These are phyloP conservation scores for Paragorgia papillata DNA, from an alignment of 92 coral and sea anemone genomes.

Conservation along the genomic window DNA sequence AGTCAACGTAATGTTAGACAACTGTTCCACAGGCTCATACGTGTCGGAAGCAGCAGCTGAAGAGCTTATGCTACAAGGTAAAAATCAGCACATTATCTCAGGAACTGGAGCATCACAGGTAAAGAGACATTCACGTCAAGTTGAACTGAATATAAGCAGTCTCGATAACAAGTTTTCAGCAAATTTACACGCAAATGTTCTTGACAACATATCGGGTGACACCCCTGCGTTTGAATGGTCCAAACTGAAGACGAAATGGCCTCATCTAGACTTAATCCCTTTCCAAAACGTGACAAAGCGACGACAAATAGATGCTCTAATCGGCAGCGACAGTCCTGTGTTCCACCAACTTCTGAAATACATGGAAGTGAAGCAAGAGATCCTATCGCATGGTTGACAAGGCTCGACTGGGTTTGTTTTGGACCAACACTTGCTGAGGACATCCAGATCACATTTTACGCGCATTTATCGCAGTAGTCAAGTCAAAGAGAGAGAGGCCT, in stretches of 20 bases:
- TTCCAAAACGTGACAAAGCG: slow-evolving; percentile 25
- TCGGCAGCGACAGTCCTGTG: slow-evolving; percentile 11
- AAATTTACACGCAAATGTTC: too few species aligned
- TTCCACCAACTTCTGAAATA: background rate
- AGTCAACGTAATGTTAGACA: too few species aligned
- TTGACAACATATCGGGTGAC: too few species aligned
- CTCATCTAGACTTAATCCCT: slow-evolving; percentile 22
- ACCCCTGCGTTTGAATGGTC: slow-evolving; percentile 18
- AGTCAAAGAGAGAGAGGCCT: background rate
- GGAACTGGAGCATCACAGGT: too few species aligned
- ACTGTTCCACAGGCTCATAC: too few species aligned
- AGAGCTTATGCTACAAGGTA: too few species aligned
- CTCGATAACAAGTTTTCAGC: too few species aligned
- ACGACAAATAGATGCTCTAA: slow-evolving; percentile 1
- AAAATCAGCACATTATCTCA: too few species aligned
- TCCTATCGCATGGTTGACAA: slow-evolving; percentile 11
- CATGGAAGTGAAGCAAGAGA: slow-evolving; percentile 22
- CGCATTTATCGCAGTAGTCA: slow-evolving; percentile 42
- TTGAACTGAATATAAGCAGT: too few species aligned
- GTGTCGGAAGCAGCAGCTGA: too few species aligned
- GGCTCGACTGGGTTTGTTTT: slow-evolving; percentile 58
- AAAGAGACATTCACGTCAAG: too few species aligned
- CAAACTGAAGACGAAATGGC: slow-evolving; percentile 6
- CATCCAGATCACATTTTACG: slow-evolving; percentile 43
- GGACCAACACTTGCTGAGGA: slow-evolving; percentile 50